A percentile compares a stretch with the other conserved stretches of the same genome.
phyloP scores from a whole-genome alignment of 2,113 vertebrate genomes.

The Salvelinus fontinalis region DNA sequence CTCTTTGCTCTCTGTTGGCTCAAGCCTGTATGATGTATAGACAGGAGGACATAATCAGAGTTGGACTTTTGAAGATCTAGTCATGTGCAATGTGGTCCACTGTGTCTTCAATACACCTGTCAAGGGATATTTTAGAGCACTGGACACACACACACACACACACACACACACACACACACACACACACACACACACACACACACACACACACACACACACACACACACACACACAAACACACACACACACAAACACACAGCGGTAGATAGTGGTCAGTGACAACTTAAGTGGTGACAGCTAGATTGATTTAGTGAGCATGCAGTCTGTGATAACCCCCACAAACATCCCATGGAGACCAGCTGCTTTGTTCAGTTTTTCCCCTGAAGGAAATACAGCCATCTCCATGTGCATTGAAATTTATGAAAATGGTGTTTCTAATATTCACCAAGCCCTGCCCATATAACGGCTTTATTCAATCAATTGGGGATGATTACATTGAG shows the following conservation, averaged over 20 bases:
- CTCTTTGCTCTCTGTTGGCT: slow-evolving; percentile 32
- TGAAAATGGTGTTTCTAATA: slow-evolving; percentile 88
- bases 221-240: slow-evolving; percentile 31
- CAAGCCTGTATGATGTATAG: slow-evolving; percentile 43
- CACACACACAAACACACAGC: slow-evolving; percentile 17
- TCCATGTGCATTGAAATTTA: slow-evolving; percentile 82
- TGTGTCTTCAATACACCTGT: slow-evolving; percentile 47
- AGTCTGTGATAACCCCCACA: slow-evolving; percentile 69
- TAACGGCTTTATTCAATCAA: slow-evolving; percentile 93
- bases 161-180: slow-evolving; percentile 39
- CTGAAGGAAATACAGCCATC: slow-evolving; percentile 60
- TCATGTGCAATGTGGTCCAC: slow-evolving; percentile 40
- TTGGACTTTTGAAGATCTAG: slow-evolving; percentile 44
- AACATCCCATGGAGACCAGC: slow-evolving; percentile 42
- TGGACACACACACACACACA: slow-evolving; percentile 34
- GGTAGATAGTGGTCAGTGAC: slow-evolving; percentile 48
- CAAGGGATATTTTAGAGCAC: slow-evolving; percentile 42
- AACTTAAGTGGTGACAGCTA: slow-evolving; percentile 60
- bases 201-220: slow-evolving; percentile 28
- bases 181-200: slow-evolving; percentile 30
- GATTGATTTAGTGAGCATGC: slow-evolving; percentile 75
- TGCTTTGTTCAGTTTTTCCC: slow-evolving; percentile 60
- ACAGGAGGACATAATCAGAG: slow-evolving; percentile 52
- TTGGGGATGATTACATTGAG: slow-evolving; percentile 82
- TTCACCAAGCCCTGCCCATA: slow-evolving; percentile 81